Conservation (phyloP, 1,140 invertebrate species). For the Bicyclus anynana region DNA sequence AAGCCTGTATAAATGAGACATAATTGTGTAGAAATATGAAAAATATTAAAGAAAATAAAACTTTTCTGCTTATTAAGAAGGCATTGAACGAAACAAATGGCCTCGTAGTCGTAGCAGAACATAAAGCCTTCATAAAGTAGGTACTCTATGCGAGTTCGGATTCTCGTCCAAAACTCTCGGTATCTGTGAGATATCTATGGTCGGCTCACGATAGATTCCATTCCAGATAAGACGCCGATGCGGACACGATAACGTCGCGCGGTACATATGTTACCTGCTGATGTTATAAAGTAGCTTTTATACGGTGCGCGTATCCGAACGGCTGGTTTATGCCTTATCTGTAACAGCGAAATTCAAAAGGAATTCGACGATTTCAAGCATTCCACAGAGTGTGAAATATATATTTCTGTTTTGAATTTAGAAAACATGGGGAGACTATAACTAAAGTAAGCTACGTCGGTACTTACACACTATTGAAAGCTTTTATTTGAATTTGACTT, state of each 20-base stretch:
- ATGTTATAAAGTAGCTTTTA: constrained; percentile 44
- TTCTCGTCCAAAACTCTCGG: constrained; percentile 22
- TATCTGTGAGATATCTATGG: constrained; percentile 32
- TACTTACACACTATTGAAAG: too few species aligned
- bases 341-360: constrained; percentile 16
- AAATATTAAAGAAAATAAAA: too few species aligned
- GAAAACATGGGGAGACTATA: neutral
- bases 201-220: constrained; percentile 34
- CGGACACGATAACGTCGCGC: constrained; percentile 36
- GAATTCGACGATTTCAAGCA: constrained; percentile 14
- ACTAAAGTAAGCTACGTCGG: too few species aligned
- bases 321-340: constrained; percentile 27
- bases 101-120: too few species aligned
- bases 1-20: too few species aligned
- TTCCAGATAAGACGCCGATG: constrained; percentile 43
- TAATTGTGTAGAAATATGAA: too few species aligned
- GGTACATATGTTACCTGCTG: constrained; percentile 43
- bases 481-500: too few species aligned
- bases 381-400: constrained; percentile 8
- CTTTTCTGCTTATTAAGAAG: too few species aligned
- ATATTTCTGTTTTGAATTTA: neutral
- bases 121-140: neutral
- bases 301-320: constrained; percentile 29
- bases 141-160: constrained; percentile 7
- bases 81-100: too few species aligned